These are phyloP conservation scores for Oreochromis aureus DNA, from an alignment of 2,113 vertebrate genomes.

Conservation along the genomic window DNA sequence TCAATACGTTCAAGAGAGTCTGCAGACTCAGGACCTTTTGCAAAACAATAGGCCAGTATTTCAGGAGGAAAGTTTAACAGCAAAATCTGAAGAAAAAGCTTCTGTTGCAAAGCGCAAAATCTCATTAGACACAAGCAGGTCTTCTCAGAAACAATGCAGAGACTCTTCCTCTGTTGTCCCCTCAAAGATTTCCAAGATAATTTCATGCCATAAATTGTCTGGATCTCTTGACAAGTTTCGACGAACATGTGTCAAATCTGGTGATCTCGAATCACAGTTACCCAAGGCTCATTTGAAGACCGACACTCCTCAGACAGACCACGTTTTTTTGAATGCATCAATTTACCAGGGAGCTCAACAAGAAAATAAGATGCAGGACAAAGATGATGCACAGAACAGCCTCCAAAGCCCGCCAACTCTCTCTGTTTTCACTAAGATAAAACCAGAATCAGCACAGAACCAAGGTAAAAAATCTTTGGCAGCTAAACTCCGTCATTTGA, in stretches of 20 bases:
- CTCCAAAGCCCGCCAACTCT: constrained; percentile 15
- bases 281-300: not conserved
- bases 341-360: not conserved
- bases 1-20: constrained; percentile 50
- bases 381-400: not conserved
- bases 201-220: constrained; percentile 54
- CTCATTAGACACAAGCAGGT: not conserved
- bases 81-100: not conserved
- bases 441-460: not conserved
- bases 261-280: not conserved
- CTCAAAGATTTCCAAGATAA: constrained; percentile 41
- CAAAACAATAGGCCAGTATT: not conserved
- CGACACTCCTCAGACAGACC: not conserved
- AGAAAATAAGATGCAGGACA: not conserved
- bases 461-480: constrained; percentile 72
- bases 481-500: constrained; percentile 81
- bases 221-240: constrained; percentile 89
- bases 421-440: constrained; percentile 41
- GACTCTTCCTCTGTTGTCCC: not conserved
- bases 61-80: not conserved
- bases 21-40: not conserved
- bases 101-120: constrained; percentile 48
- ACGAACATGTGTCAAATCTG: constrained; percentile 73
- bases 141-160: not conserved
- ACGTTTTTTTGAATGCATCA: not conserved